These are phyloP conservation scores for Amphimedon queenslandica DNA, from an alignment of 37 sponge, comb jelly and placozoan genomes.

Conservation along the genomic window DNA sequence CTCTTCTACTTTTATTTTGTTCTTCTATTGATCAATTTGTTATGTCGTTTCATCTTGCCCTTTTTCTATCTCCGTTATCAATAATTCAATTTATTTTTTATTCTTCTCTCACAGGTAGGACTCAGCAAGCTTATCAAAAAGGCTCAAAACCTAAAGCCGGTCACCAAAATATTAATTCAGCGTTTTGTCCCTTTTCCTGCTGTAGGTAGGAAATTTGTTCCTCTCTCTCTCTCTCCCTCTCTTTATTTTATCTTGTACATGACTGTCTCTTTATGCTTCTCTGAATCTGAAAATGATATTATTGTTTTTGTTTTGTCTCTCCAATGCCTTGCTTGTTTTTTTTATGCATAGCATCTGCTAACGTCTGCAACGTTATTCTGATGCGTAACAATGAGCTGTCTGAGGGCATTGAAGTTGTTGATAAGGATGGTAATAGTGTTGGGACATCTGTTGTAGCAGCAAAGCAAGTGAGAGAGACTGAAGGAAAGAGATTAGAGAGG, in stretches of 20 bases:
- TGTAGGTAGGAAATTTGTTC: conserved; percentile 75
- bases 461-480: conserved; percentile 24
- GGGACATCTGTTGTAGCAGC: conserved; percentile 79
- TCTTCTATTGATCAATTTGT: too few species aligned
- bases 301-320: background rate
- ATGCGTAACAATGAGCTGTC: conserved; percentile 82
- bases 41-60: too few species aligned
- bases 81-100: too few species aligned
- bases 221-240: too few species aligned
- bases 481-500: too few species aligned
- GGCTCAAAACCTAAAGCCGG: conserved; percentile 47
- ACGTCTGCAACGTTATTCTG: conserved; percentile 61
- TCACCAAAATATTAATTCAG: conserved; percentile 66
- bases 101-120: conserved; percentile 24
- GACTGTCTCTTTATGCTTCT: too few species aligned
- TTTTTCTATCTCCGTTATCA: too few species aligned
- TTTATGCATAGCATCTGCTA: conserved; percentile 53
- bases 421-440: conserved; percentile 47
- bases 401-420: conserved; percentile 77
- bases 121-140: conserved; percentile 50
- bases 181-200: conserved; percentile 84
- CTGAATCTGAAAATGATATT: background rate
- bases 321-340: background rate
- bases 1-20: too few species aligned
- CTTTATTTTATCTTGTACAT: too few species aligned